A percentile compares a stretch with the other conserved stretches of the same genome.
Conservation (phyloP, 2,888 invertebrate species). For the Cyaniris semiargus region DNA sequence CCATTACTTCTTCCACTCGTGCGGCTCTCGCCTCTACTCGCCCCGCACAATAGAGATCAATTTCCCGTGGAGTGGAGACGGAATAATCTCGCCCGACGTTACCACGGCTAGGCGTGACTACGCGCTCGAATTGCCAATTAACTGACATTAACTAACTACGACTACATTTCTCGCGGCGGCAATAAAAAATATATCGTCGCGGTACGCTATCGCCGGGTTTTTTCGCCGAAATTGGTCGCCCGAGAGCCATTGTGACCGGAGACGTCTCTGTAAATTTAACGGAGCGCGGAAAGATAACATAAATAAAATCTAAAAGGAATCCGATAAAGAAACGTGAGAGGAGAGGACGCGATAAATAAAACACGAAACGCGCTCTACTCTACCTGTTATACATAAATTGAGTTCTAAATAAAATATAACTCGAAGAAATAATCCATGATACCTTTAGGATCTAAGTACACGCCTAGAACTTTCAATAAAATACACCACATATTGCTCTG, state of each 20-base stretch:
- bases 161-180: conserved; percentile 48
- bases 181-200: conserved; percentile 44
- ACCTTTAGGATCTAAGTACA: too few relatives aligned
- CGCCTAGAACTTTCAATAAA: background rate
- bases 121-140: conserved; percentile 56
- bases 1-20: conserved; percentile 40
- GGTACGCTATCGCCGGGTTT: conserved; percentile 38
- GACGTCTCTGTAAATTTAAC: conserved; percentile 22
- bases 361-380: background rate
- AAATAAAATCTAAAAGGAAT: conserved; percentile 25
- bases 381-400: background rate
- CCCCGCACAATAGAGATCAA: conserved; percentile 33
- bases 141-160: conserved; percentile 53
- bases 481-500: background rate
- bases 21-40: conserved; percentile 31
- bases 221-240: conserved; percentile 36
- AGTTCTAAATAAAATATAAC: background rate
- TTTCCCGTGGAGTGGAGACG: conserved; percentile 5
- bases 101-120: conserved; percentile 49
- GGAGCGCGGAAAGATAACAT: conserved; percentile 21
- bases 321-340: conserved; percentile 15
- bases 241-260: conserved; percentile 34
- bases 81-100: conserved; percentile 7
- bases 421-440: background rate
- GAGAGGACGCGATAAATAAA: conserved; percentile 1